Percentiles rank a stretch among this genome's conserved stretches.
Evolutionary conservation across 2,113 vertebrate species (phyloP).

Genomic region (Carlito syrichta): DNA sequence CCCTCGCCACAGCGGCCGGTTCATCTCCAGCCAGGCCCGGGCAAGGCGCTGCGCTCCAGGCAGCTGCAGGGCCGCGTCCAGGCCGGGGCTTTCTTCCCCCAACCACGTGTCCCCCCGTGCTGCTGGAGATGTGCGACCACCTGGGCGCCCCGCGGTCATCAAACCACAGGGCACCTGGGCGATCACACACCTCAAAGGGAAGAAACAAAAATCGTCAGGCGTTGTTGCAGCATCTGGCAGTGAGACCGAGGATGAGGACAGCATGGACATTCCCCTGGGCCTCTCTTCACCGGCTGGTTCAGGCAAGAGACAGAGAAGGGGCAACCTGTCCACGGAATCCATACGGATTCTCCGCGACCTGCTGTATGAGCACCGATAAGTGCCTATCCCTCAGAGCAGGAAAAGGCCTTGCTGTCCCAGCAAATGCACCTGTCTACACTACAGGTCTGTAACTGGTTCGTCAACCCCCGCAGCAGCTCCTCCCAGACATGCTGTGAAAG

Average conservation of each 20-base stretch:
- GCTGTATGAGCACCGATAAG: constrained; percentile 98
- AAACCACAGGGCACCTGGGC: too few species aligned
- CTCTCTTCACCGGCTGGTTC: constrained; percentile 92
- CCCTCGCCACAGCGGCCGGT: too few species aligned
- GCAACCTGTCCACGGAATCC: constrained; percentile 97
- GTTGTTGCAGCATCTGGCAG: constrained; percentile 90
- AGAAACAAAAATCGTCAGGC: too few species aligned
- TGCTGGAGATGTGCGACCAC: too few species aligned
- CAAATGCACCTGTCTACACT: constrained; percentile 97
- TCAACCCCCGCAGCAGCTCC: constrained; percentile 89
- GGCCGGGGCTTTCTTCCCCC: too few species aligned
- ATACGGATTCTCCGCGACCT: constrained; percentile 98
- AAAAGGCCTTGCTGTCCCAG: constrained; percentile 94
- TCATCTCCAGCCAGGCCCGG: too few species aligned
- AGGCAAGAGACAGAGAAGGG: constrained; percentile 93
- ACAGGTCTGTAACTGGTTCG: constrained; percentile 94
- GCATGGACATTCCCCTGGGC: constrained; percentile 93
- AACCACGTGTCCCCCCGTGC: too few species aligned
- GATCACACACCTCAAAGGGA: too few species aligned
- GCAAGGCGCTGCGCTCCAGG: too few species aligned
- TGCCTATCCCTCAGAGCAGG: constrained; percentile 97
- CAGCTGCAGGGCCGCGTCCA: too few species aligned
- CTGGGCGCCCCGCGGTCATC: too few species aligned
- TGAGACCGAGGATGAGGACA: constrained; percentile 96
- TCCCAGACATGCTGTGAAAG: constrained; percentile 88